phyloP scores from a whole-genome alignment of 2,113 vertebrate genomes.

The Vireo altiloquus region DNA sequence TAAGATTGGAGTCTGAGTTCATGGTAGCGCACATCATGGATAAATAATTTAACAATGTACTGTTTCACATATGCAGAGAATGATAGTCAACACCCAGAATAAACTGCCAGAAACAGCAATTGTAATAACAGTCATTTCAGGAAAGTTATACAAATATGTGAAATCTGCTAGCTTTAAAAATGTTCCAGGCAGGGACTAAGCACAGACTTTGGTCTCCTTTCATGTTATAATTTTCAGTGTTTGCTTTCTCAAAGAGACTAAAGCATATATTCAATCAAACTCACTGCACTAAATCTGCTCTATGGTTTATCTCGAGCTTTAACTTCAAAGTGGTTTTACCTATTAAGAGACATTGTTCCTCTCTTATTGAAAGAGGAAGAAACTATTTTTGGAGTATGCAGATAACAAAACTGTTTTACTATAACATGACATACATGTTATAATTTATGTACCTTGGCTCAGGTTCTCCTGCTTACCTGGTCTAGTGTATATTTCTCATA shows the following conservation, averaged over 20 bases:
- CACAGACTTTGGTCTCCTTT: conserved; percentile 39
- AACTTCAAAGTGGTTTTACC: conserved; percentile 56
- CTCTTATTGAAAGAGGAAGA: conserved; percentile 59
- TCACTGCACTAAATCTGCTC: conserved; percentile 61
- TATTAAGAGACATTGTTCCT: conserved; percentile 35
- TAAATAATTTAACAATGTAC: background rate
- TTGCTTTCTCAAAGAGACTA: conserved; percentile 16
- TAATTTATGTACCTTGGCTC: conserved; percentile 30
- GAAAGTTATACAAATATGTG: background rate
- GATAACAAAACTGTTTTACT: conserved; percentile 47
- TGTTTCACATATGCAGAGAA: background rate
- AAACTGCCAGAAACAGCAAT: background rate
- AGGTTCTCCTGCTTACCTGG: conserved; percentile 38
- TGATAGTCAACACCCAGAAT: background rate
- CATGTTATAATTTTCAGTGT: conserved; percentile 34
- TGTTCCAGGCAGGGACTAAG: background rate
- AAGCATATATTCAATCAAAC: conserved; percentile 43
- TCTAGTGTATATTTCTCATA: background rate
- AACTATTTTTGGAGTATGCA: conserved; percentile 42
- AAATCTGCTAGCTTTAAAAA: background rate
- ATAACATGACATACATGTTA: background rate
- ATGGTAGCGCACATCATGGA: background rate
- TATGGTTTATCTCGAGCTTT: conserved; percentile 49
- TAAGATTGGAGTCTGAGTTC: background rate
- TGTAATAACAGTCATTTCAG: background rate